phyloP scores from a whole-genome alignment of 2,888 invertebrate species.

The Drosophila niveifrons region DNA sequence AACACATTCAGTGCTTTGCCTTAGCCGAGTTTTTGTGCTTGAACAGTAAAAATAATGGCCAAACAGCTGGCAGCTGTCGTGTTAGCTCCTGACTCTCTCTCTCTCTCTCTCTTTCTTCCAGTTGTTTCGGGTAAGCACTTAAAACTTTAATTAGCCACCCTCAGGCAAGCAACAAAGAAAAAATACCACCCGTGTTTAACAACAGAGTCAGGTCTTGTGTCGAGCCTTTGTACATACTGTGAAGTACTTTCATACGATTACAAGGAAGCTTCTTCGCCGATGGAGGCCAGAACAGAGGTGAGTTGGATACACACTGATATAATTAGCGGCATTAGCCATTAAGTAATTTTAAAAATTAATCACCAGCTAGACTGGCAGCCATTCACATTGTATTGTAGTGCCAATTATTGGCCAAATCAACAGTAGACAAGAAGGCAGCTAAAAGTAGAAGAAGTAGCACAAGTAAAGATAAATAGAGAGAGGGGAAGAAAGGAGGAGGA shows the following conservation, averaged over 20 bases:
- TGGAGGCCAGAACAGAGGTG: neutral
- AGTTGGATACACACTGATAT: constrained; percentile 60
- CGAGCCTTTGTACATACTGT: constrained; percentile 4
- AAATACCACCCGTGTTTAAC: constrained; percentile 1
- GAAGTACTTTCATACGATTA: neutral
- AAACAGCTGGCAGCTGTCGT: constrained; percentile 49
- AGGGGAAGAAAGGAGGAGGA: constrained; percentile 2
- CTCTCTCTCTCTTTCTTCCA: neutral
- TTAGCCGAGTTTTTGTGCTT: constrained; percentile 25
- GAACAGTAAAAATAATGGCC: constrained; percentile 50
- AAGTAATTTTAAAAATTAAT: constrained; percentile 77
- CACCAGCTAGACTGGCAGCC: constrained; percentile 34
- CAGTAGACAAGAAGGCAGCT: constrained; percentile 12
- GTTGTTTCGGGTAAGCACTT: constrained; percentile 58
- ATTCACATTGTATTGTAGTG: constrained; percentile 39
- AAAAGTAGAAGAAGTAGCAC: neutral
- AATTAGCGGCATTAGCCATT: constrained; percentile 69
- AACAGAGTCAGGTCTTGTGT: constrained; percentile 1
- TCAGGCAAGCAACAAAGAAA: constrained; percentile 16
- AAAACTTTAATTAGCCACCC: constrained; percentile 72
- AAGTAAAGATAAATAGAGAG: neutral
- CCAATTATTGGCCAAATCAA: constrained; percentile 55
- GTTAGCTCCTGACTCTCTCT: constrained; percentile 29
- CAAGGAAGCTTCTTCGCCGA: constrained; percentile 14
- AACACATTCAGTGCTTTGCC: constrained; percentile 44